Evolutionary conservation across 2,888 invertebrate species (phyloP).

Genomic region (Deroplatys truncata): DNA sequence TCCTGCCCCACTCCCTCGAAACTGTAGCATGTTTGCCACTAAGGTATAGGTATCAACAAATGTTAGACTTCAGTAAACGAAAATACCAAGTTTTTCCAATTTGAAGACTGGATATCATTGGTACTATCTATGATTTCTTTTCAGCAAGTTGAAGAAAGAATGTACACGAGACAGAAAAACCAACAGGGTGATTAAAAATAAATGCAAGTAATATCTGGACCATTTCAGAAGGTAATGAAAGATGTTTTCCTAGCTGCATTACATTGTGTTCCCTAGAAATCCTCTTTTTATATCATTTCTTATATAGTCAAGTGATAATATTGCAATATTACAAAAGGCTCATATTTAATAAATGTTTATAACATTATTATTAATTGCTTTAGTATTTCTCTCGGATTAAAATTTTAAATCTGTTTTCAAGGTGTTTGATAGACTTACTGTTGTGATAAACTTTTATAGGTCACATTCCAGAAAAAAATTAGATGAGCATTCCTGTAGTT

Average conservation of each 20-base stretch:
- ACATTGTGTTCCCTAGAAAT: background rate
- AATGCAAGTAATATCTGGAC: background rate
- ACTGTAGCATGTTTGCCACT: background rate
- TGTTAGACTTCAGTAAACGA: background rate
- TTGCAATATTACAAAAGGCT: background rate
- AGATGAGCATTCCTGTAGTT: background rate
- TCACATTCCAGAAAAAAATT: background rate
- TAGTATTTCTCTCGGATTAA: background rate
- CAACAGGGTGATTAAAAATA: background rate
- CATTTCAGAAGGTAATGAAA: background rate
- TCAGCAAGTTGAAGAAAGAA: background rate
- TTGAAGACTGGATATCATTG: background rate
- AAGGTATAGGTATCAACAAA: background rate
- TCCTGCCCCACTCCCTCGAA: background rate
- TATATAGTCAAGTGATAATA: background rate
- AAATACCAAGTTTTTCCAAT: background rate
- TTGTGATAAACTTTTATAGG: background rate
- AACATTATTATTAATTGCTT: background rate
- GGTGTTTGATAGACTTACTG: background rate
- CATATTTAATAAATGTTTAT: background rate
- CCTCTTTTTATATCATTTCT: background rate
- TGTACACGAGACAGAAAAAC: background rate
- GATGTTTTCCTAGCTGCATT: background rate
- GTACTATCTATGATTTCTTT: background rate
- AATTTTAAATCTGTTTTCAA: background rate